Conservation (phyloP, 1,140 invertebrate genomes). For the Tetragonula clypearis region DNA sequence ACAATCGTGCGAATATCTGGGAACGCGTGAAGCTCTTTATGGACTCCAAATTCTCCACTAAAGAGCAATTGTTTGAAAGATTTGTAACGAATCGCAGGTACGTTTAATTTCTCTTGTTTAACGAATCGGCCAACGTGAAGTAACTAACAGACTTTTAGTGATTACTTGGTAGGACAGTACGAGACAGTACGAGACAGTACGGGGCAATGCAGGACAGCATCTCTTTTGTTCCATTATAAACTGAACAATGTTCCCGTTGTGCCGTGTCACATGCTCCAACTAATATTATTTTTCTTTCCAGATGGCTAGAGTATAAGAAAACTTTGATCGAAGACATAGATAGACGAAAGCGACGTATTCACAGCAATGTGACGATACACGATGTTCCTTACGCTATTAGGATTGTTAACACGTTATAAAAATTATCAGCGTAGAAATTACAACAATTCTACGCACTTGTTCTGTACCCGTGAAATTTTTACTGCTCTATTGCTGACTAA, state of each 20-base stretch:
- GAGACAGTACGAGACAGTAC: too few relatives aligned
- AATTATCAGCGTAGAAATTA: background rate
- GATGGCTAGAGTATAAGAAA: conserved; percentile 82
- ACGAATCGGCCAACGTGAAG: background rate
- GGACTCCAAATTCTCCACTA: conserved; percentile 83
- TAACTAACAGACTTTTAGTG: too few relatives aligned
- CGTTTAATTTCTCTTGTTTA: too few relatives aligned
- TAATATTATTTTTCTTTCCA: conserved; percentile 22
- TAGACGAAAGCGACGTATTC: conserved; percentile 75
- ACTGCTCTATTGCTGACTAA: background rate
- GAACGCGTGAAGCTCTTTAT: conserved; percentile 84
- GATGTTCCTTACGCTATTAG: conserved; percentile 86
- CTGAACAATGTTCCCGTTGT: too few relatives aligned
- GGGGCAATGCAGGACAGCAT: too few relatives aligned
- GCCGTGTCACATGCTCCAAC: too few relatives aligned
- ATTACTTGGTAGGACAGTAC: too few relatives aligned
- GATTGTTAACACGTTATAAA: conserved; percentile 77
- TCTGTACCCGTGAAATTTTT: background rate
- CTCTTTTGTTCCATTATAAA: too few relatives aligned
- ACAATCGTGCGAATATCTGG: conserved; percentile 86
- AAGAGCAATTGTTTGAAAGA: conserved; percentile 82
- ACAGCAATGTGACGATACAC: conserved; percentile 82
- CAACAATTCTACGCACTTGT: background rate
- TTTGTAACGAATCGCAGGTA: conserved; percentile 81
- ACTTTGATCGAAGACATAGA: conserved; percentile 81